Conservation (phyloP, 2,888 invertebrate species). For the Siphlonurus alternatus region DNA sequence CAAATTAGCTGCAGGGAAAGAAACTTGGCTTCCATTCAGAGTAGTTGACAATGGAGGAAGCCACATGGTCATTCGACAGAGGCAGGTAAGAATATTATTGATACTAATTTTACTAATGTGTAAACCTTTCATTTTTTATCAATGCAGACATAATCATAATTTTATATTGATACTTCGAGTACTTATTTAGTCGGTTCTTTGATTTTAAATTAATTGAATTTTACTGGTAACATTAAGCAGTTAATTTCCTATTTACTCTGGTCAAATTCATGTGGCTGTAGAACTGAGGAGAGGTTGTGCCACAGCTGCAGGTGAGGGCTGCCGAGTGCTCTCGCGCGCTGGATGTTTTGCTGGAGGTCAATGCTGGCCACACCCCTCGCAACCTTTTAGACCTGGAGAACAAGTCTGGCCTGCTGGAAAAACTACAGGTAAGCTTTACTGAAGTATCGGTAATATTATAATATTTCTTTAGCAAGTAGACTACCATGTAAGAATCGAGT, state of each 20-base stretch:
- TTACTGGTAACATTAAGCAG: background rate
- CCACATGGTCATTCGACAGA: background rate
- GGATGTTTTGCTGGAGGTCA: conserved; percentile 31
- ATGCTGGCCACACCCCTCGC: conserved; percentile 24
- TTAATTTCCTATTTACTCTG: background rate
- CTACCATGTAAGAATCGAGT: too few species aligned
- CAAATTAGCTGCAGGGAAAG: background rate
- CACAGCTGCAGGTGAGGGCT: conserved; percentile 30
- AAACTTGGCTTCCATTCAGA: background rate
- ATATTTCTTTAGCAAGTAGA: too few species aligned
- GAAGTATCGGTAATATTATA: too few species aligned
- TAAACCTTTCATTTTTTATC: too few species aligned
- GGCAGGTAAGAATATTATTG: background rate
- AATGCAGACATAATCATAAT: too few species aligned
- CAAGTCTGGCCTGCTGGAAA: background rate
- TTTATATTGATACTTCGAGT: too few species aligned
- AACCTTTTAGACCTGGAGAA: conserved; percentile 1
- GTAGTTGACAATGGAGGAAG: background rate
- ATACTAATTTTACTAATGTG: too few species aligned
- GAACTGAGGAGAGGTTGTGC: too few species aligned
- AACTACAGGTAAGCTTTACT: too few species aligned
- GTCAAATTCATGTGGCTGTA: too few species aligned
- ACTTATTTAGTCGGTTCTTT: too few species aligned
- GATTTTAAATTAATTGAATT: too few species aligned
- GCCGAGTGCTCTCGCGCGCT: conserved; percentile 33